A percentile compares a stretch with the other conserved stretches of the same genome.
These are phyloP conservation scores for Pyrocoelia pectoralis DNA, from an alignment of 2,888 invertebrate genomes.

Conservation along the genomic window DNA sequence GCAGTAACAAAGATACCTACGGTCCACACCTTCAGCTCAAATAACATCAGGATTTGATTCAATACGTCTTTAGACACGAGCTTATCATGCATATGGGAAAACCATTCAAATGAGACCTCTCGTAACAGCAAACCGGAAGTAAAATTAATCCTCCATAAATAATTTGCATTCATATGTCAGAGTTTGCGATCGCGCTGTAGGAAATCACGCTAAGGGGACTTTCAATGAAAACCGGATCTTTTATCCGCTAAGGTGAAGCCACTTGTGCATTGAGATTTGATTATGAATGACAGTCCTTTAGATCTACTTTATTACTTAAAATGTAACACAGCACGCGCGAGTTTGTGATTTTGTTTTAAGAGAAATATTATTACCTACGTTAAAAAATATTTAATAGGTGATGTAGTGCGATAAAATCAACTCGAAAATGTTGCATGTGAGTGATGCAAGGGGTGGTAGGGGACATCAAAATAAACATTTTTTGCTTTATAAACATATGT, in stretches of 20 bases:
- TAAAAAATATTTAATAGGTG: no score
- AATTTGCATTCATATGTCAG: slow-evolving; percentile 32
- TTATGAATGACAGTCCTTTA: slow-evolving; percentile 1
- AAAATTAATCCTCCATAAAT: slow-evolving; percentile 34
- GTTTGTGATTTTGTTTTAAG: background rate
- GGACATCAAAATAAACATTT: no score
- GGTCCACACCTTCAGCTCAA: slow-evolving; percentile 30
- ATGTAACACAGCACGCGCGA: background rate
- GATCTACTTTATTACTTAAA: background rate
- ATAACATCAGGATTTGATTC: slow-evolving; percentile 32
- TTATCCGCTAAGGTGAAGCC: slow-evolving; percentile 8
- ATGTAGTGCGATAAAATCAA: no score
- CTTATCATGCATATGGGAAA: slow-evolving; percentile 32
- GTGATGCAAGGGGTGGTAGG: no score
- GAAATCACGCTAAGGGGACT: slow-evolving; percentile 21
- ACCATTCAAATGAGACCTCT: slow-evolving; percentile 28
- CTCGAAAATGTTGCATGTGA: no score
- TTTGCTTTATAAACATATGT: no score
- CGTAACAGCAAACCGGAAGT: slow-evolving; percentile 26
- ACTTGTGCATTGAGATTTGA: slow-evolving; percentile 6
- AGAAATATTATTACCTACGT: no score
- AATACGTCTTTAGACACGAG: slow-evolving; percentile 30
- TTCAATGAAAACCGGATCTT: slow-evolving; percentile 21
- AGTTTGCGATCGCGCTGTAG: slow-evolving; percentile 21
- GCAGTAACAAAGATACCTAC: slow-evolving; percentile 29